These are phyloP conservation scores for Phalacrocorax aristotelis DNA, from an alignment of 2,113 vertebrate genomes.

Conservation along the genomic window DNA sequence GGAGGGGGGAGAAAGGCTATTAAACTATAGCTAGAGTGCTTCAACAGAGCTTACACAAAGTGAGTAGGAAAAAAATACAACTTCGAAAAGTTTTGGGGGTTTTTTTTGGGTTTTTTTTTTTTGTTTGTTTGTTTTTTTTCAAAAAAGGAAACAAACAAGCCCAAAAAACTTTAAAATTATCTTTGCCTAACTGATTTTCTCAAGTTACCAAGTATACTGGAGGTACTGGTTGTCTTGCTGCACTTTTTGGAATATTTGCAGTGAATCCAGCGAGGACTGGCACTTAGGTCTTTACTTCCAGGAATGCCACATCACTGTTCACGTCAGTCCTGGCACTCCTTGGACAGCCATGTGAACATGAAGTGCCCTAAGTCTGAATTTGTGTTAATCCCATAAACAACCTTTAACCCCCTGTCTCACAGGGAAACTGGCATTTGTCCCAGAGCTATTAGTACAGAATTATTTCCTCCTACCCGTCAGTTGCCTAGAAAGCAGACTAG, in stretches of 20 bases:
- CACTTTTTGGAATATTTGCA: not conserved
- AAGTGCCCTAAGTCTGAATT: not conserved
- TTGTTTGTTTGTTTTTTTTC: too few species aligned
- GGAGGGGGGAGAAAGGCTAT: not conserved
- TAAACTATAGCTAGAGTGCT: not conserved
- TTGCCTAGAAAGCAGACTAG: not conserved
- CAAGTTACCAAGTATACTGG: not conserved
- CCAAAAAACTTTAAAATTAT: not conserved
- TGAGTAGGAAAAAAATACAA: not conserved
- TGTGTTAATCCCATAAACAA: not conserved
- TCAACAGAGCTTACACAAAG: not conserved
- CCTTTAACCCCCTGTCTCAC: constrained; percentile 5
- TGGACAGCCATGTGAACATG: not conserved
- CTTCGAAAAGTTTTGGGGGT: not conserved
- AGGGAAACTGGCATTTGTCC: not conserved
- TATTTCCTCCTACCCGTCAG: not conserved
- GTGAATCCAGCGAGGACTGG: not conserved
- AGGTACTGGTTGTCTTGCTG: not conserved
- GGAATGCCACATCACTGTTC: not conserved
- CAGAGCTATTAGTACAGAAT: not conserved
- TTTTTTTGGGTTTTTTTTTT: too few species aligned
- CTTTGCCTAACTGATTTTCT: not conserved
- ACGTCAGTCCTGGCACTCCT: not conserved
- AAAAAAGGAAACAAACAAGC: not conserved
- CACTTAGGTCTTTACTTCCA: not conserved